phyloP scores from a whole-genome alignment of 2,113 vertebrate genomes.

The Synchiropus splendidus region DNA sequence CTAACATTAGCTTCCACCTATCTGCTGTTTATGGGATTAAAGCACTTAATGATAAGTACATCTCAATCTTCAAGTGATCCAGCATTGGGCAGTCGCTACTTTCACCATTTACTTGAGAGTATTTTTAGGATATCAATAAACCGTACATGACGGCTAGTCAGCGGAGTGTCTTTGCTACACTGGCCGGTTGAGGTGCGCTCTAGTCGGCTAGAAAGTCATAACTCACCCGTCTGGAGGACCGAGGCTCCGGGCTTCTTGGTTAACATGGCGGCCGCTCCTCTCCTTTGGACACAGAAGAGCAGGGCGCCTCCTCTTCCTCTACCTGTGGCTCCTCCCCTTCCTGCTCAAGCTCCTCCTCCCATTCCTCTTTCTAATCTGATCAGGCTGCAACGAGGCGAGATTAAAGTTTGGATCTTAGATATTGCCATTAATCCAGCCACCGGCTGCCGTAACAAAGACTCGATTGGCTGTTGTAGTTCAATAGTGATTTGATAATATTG shows the following conservation, averaged over 20 bases:
- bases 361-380: background rate
- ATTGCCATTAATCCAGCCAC: background rate
- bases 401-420: background rate
- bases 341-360: conserved; percentile 29
- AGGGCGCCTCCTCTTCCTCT: conserved; percentile 65
- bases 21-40: too few species aligned
- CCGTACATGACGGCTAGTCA: too few species aligned
- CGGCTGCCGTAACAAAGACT: background rate
- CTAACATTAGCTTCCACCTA: too few species aligned
- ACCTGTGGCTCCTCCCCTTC: conserved; percentile 55
- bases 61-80: too few species aligned
- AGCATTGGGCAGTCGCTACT: too few species aligned
- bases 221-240: conserved; percentile 82
- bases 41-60: too few species aligned
- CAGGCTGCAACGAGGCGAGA: background rate
- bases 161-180: background rate
- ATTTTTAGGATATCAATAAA: too few species aligned
- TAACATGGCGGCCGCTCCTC: conserved; percentile 92
- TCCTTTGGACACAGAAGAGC: conserved; percentile 55
- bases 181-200: conserved; percentile 11
- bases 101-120: too few species aligned
- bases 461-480: background rate
- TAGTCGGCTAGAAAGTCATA: conserved; percentile 7
- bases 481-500: conserved; percentile 3
- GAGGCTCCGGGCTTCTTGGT: conserved; percentile 85